Percentiles rank a stretch among this genome's conserved stretches.
Evolutionary conservation across 1,140 invertebrate genomes (phyloP).

Genomic region (Sarcophaga peregrina): DNA sequence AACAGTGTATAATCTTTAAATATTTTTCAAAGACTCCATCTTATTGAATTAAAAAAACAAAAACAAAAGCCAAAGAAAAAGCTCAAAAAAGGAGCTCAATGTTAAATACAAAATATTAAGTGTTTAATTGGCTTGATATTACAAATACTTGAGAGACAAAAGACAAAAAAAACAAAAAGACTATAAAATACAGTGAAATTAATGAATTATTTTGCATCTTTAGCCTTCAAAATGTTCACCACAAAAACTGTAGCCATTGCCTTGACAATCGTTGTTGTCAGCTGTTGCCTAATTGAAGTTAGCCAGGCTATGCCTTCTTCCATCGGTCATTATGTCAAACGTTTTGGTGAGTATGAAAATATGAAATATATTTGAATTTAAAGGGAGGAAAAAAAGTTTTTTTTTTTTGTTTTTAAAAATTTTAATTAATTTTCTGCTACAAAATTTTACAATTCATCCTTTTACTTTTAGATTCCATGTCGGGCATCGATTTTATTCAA

Average conservation of each 20-base stretch:
- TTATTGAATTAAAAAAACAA: not conserved
- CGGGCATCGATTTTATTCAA: conserved; percentile 63
- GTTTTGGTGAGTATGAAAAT: conserved; percentile 54
- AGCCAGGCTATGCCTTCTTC: conserved; percentile 56
- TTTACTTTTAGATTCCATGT: conserved; percentile 55
- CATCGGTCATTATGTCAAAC: conserved; percentile 57
- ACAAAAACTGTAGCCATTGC: conserved; percentile 50
- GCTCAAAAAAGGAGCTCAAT: not conserved
- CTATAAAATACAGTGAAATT: no score
- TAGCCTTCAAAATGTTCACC: conserved; percentile 50
- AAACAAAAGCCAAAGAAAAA: no score
- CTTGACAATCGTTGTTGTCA: conserved; percentile 47
- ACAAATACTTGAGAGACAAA: not conserved
- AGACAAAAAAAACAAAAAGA: not conserved
- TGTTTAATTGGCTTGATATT: conserved; percentile 2
- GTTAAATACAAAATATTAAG: not conserved
- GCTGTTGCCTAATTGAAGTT: conserved; percentile 50
- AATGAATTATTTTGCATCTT: not conserved
- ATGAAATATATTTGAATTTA: not conserved
- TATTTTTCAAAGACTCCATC: not conserved
- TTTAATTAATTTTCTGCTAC: no score
- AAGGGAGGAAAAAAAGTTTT: not conserved
- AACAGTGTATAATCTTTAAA: conserved; percentile 8
- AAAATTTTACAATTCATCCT: not conserved
- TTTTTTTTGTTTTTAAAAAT: no score